phyloP scores from a whole-genome alignment of 2,797 vertebrate species.

The Bothrops alternatus region DNA sequence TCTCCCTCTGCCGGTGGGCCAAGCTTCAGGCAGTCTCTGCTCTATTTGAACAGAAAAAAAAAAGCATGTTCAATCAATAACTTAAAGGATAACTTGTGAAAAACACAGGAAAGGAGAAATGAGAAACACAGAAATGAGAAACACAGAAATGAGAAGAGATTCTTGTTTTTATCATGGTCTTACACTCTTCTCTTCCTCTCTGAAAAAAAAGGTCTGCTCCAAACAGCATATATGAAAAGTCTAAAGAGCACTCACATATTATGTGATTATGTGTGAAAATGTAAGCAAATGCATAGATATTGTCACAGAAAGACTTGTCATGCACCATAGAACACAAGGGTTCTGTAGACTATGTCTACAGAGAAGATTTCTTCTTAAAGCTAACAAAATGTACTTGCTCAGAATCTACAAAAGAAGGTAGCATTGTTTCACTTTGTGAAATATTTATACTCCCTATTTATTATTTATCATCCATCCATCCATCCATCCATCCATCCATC shows the following conservation, averaged over 20 bases:
- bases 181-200: background rate
- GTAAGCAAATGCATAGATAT: background rate
- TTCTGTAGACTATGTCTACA: background rate
- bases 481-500: too few relatives aligned
- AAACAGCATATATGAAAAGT: conserved; percentile 13
- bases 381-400: background rate
- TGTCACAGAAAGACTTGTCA: background rate
- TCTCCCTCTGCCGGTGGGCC: conserved; percentile 92
- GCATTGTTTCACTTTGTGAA: background rate
- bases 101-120: conserved; percentile 41
- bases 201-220: conserved; percentile 27
- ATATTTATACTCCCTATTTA: background rate
- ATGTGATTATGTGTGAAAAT: background rate
- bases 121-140: conserved; percentile 49
- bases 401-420: background rate
- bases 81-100: conserved; percentile 44
- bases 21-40: conserved; percentile 86
- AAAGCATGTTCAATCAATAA: conserved; percentile 51
- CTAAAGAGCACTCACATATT: background rate
- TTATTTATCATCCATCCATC: too few relatives aligned
- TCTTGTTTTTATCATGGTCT: conserved; percentile 41
- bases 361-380: background rate
- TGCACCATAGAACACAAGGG: background rate
- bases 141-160: conserved; percentile 32
- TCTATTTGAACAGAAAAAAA: conserved; percentile 73